These are phyloP conservation scores for Chionoecetes opilio DNA, from an alignment of 1,140 invertebrate genomes.

Conservation along the genomic window DNA sequence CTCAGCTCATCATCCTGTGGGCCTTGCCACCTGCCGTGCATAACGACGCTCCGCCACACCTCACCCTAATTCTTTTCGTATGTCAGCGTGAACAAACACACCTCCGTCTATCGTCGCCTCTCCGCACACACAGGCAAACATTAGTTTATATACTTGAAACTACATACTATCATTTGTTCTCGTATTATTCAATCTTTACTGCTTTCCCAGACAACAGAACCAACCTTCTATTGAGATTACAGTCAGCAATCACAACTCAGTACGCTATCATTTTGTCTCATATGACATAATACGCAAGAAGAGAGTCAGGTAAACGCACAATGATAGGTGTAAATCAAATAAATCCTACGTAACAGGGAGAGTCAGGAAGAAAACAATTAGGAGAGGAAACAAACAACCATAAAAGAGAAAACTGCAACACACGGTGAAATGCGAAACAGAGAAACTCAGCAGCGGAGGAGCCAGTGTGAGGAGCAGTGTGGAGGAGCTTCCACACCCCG, in stretches of 20 bases:
- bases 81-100: neutral
- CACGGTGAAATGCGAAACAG: slow-evolving; percentile 18
- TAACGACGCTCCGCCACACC: neutral
- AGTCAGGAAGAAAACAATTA: neutral
- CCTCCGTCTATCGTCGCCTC: neutral
- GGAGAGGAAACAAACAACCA: slow-evolving; percentile 6
- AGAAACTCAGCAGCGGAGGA: neutral
- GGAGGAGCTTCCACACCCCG: slow-evolving; percentile 6
- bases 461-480: neutral
- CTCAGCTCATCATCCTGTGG: slow-evolving; percentile 29
- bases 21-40: neutral
- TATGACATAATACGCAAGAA: too few species aligned
- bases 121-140: neutral
- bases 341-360: too few species aligned
- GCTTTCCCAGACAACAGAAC: too few species aligned
- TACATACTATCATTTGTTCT: too few species aligned
- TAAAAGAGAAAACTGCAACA: neutral
- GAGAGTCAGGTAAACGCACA: too few species aligned
- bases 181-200: too few species aligned
- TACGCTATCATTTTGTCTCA: too few species aligned
- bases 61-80: neutral
- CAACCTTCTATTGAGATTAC: too few species aligned
- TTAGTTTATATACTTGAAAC: too few species aligned
- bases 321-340: too few species aligned
- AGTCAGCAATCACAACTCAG: too few species aligned